phyloP scores from a whole-genome alignment of 2,113 vertebrate species.

The Struthio camelus region DNA sequence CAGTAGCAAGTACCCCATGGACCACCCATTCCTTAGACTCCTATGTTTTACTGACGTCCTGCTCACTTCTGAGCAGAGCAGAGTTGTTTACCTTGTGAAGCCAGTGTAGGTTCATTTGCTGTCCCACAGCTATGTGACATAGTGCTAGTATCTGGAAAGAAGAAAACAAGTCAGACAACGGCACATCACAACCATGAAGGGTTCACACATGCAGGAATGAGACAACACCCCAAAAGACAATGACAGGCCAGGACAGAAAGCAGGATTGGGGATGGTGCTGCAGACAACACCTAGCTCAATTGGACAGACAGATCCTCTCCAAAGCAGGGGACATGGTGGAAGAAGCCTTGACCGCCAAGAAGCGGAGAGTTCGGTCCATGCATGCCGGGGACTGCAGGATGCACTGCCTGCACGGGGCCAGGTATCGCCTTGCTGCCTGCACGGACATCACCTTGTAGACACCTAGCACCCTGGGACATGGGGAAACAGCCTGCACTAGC shows the following conservation, averaged over 20 bases:
- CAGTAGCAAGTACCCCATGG: not conserved
- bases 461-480: not conserved
- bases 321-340: not conserved
- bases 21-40: not conserved
- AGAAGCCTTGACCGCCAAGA: not conserved
- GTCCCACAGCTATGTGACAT: constrained; percentile 92
- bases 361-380: not conserved
- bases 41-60: fast-evolving
- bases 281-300: not conserved
- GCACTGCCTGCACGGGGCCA: not conserved
- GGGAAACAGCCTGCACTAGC: not conserved
- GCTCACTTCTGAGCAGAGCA: not conserved
- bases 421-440: not conserved
- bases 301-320: not conserved
- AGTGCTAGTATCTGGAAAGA: constrained; percentile 87
- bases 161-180: not conserved
- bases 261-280: not conserved
- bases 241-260: not conserved
- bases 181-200: not conserved
- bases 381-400: not conserved
- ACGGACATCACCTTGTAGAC: not conserved
- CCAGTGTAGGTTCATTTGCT: constrained; percentile 97
- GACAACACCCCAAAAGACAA: not conserved
- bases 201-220: fast-evolving
- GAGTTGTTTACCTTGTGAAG: constrained; percentile 89